Percentiles rank a stretch among this genome's conserved stretches.
phyloP scores from a whole-genome alignment of 1,140 invertebrate genomes.

The Diachasma alloeum region DNA sequence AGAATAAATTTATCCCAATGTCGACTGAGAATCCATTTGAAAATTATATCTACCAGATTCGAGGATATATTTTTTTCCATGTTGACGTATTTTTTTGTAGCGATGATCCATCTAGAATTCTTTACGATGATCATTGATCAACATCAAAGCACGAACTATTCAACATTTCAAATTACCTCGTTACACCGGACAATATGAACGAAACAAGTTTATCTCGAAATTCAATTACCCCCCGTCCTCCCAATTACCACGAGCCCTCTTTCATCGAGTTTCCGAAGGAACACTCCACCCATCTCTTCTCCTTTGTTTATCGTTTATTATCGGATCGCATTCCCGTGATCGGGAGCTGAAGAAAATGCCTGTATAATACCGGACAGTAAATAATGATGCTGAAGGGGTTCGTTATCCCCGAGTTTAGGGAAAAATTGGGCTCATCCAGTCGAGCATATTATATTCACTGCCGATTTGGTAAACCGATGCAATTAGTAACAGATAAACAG shows the following conservation, averaged over 20 bases:
- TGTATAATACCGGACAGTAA: not conserved
- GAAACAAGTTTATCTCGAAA: slow-evolving; percentile 29
- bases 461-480: slow-evolving; percentile 37
- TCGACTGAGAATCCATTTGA: no score
- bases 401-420: not conserved
- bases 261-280: not conserved
- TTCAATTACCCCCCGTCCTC: slow-evolving; percentile 34
- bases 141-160: slow-evolving; percentile 5
- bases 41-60: no score
- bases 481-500: no score
- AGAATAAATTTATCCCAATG: no score
- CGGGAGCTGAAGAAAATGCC: not conserved
- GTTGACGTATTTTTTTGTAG: no score
- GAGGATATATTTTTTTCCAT: no score
- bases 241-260: slow-evolving; percentile 13
- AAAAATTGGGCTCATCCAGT: not conserved
- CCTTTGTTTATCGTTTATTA: slow-evolving; percentile 11
- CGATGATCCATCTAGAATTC: no score
- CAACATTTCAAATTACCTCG: slow-evolving; percentile 38
- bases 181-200: slow-evolving; percentile 13
- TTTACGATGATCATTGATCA: slow-evolving; percentile 13
- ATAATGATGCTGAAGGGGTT: not conserved
- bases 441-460: not conserved
- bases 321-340: slow-evolving; percentile 8
- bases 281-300: not conserved